Percentiles rank a stretch among this genome's conserved stretches.
Conservation (phyloP, 1,140 invertebrate genomes). For the Cherax destructor region DNA sequence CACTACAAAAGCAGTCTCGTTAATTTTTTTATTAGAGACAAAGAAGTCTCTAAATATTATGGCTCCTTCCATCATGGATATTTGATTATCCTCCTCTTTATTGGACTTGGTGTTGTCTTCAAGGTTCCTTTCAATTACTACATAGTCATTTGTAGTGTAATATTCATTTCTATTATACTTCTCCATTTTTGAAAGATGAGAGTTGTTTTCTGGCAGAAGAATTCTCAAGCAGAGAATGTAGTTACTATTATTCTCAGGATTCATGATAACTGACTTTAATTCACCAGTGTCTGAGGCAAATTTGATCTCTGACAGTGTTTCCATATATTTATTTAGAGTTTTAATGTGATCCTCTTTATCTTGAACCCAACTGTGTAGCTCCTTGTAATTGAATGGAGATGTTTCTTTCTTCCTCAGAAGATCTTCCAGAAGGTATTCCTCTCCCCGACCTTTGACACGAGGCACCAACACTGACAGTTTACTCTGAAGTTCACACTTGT, state of each 20-base stretch:
- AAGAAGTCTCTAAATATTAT: constrained; percentile 23
- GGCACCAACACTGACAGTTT: constrained; percentile 5
- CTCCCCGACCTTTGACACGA: constrained; percentile 9
- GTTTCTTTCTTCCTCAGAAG: neutral
- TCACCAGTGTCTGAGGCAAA: constrained; percentile 5
- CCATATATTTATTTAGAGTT: neutral
- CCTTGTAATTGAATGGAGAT: constrained; percentile 4
- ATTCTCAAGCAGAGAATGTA: constrained; percentile 16
- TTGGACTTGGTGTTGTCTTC: no score
- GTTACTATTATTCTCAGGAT: neutral
- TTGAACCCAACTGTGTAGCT: neutral
- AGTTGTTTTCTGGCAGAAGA: neutral
- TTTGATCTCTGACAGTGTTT: neutral
- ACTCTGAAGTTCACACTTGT: neutral
- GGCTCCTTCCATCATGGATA: neutral
- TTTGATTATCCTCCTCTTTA: neutral
- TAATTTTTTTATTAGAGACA: neutral
- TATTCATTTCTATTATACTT: neutral
- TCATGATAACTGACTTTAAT: constrained; percentile 5
- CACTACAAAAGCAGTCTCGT: constrained; percentile 5
- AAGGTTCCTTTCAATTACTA: neutral
- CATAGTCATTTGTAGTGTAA: neutral
- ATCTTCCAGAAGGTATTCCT: neutral
- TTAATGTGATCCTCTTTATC: neutral
- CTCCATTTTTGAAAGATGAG: constrained; percentile 5